Evolutionary conservation across 2,113 vertebrate genomes (phyloP).

Genomic region (Archilochus colubris): DNA sequence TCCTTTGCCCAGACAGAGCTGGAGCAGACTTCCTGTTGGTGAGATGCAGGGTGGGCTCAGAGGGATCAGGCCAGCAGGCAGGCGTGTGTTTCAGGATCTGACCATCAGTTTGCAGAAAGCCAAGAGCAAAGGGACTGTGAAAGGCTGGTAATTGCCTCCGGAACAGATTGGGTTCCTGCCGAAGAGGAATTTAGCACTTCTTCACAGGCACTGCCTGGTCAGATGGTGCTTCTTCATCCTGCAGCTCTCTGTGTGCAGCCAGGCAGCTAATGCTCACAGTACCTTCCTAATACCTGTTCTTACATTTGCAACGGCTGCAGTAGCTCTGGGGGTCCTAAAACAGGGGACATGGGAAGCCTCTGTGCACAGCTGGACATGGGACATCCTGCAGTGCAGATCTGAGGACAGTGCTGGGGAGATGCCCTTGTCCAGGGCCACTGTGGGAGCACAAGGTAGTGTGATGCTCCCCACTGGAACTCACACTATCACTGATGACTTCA

Average conservation of each 20-base stretch:
- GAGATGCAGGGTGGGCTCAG: neutral
- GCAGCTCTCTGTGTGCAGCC: neutral
- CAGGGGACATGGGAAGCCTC: neutral
- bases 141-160: slow-evolving; percentile 11
- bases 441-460: rapidly evolving
- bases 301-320: neutral
- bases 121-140: neutral
- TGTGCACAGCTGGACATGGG: rapidly evolving
- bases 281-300: neutral
- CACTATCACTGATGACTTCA: neutral
- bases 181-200: slow-evolving; percentile 39
- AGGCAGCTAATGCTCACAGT: neutral
- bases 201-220: slow-evolving; percentile 10
- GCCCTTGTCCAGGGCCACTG: neutral
- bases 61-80: neutral
- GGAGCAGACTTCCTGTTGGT: neutral
- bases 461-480: neutral
- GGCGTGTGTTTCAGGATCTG: neutral
- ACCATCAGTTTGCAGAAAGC: neutral
- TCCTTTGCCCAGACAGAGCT: neutral
- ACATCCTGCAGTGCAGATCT: neutral
- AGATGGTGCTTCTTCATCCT: slow-evolving; percentile 36
- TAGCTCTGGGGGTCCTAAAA: neutral
- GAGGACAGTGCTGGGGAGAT: neutral
- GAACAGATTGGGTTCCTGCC: slow-evolving; percentile 36